Percentiles rank a stretch among this genome's conserved stretches.
phyloP scores from a whole-genome alignment of 2,888 invertebrate genomes.

The Pachycephus smyrnensis region DNA sequence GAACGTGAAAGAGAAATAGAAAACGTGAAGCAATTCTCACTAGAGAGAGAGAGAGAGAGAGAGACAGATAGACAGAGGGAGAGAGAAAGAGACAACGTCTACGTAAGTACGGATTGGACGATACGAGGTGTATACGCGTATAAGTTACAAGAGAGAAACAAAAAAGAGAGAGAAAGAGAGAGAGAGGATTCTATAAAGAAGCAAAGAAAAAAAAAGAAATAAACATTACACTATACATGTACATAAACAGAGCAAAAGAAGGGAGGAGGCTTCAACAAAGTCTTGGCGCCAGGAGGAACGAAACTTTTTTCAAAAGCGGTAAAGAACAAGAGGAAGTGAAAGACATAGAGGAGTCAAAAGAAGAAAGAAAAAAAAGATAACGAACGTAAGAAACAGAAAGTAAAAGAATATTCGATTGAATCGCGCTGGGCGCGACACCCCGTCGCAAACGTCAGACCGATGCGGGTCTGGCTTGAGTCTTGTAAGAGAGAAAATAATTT shows the following conservation, averaged over 20 bases:
- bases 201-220: background rate
- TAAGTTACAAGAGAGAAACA: background rate
- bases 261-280: too few relatives aligned
- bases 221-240: background rate
- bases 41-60: background rate
- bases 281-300: too few relatives aligned
- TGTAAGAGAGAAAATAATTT: conserved; percentile 55
- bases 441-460: conserved; percentile 23
- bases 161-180: background rate
- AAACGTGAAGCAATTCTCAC: too few relatives aligned
- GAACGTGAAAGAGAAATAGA: too few relatives aligned
- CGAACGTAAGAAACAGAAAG: conserved; percentile 16
- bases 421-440: conserved; percentile 31
- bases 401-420: conserved; percentile 16
- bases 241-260: too few relatives aligned
- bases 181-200: background rate
- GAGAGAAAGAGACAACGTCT: background rate
- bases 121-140: background rate
- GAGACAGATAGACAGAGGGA: background rate
- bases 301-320: too few relatives aligned
- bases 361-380: conserved; percentile 3
- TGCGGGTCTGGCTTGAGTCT: conserved; percentile 44
- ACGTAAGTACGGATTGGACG: background rate
- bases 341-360: background rate
- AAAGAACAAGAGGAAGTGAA: too few relatives aligned